phyloP scores from a whole-genome alignment of 2,797 vertebrate genomes.

The Masticophis lateralis region DNA sequence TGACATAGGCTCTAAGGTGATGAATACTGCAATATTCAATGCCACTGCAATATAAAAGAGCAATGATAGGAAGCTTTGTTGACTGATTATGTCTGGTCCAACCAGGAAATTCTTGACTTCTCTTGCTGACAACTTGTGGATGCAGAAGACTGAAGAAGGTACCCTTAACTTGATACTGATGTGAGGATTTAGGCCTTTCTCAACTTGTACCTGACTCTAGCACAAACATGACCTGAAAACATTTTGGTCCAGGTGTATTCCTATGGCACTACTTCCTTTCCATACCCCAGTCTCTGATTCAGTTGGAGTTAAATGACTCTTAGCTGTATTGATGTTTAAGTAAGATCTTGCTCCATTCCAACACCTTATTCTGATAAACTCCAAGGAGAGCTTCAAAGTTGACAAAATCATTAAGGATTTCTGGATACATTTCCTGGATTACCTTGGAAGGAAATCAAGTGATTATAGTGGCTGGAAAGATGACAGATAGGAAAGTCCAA shows the following conservation, averaged over 20 bases:
- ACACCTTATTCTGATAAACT: neutral
- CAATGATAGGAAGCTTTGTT: neutral
- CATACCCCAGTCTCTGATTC: neutral
- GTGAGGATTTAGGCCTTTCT: neutral
- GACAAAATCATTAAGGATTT: neutral
- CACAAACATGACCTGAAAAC: neutral
- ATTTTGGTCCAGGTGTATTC: neutral
- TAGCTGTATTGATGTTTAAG: neutral
- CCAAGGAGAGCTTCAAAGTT: neutral
- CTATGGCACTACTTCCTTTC: neutral
- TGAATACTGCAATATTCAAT: neutral
- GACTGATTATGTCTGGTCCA: neutral
- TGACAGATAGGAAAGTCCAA: neutral
- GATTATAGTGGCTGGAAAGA: neutral
- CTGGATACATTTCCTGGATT: neutral
- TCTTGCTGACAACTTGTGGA: neutral
- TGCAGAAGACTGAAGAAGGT: neutral
- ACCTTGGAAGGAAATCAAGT: neutral
- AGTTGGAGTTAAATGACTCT: neutral
- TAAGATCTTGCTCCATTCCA: neutral
- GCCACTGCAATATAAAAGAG: neutral
- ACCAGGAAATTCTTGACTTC: neutral
- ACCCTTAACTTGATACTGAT: neutral
- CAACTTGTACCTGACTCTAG: neutral
- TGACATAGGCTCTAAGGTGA: neutral